phyloP scores from a whole-genome alignment of 2,797 vertebrate species.

The Microctenopoma stevenorrisi region DNA sequence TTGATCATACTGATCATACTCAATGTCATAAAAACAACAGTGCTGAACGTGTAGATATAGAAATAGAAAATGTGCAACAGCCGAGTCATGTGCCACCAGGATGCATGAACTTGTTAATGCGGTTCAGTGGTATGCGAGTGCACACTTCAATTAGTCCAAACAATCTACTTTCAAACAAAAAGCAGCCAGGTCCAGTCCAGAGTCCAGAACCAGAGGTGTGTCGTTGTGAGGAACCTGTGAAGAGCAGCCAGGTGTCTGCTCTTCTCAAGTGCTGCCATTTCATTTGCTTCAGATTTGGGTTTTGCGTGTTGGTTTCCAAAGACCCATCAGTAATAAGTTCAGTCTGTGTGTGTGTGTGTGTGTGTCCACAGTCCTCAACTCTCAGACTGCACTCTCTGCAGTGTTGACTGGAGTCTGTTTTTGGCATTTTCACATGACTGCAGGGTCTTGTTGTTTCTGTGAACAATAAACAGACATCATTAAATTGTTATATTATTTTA shows the following conservation, averaged over 20 bases:
- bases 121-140: slow-evolving; percentile 13
- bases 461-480: slow-evolving; percentile 16
- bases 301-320: slow-evolving; percentile 35
- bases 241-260: slow-evolving; percentile 4
- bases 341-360: slow-evolving; percentile 24
- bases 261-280: slow-evolving; percentile 13
- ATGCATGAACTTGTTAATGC: slow-evolving; percentile 25
- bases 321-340: slow-evolving; percentile 46
- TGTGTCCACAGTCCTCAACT: slow-evolving; percentile 66
- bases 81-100: slow-evolving; percentile 2
- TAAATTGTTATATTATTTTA: neutral
- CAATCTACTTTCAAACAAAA: slow-evolving; percentile 31
- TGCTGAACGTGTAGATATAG: slow-evolving; percentile 33
- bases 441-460: slow-evolving; percentile 88
- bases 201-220: slow-evolving; percentile 5
- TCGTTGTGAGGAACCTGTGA: slow-evolving; percentile 1
- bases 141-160: slow-evolving; percentile 14
- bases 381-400: slow-evolving; percentile 77
- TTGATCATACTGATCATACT: slow-evolving; percentile 16
- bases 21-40: slow-evolving; percentile 45
- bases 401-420: slow-evolving; percentile 88
- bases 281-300: neutral
- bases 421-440: slow-evolving; percentile 89
- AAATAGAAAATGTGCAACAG: slow-evolving; percentile 47
- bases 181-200: slow-evolving; percentile 37